Base-by-base conservation (phyloP, 2,888 invertebrate genomes). In the Griposia aprilina region DNA sequence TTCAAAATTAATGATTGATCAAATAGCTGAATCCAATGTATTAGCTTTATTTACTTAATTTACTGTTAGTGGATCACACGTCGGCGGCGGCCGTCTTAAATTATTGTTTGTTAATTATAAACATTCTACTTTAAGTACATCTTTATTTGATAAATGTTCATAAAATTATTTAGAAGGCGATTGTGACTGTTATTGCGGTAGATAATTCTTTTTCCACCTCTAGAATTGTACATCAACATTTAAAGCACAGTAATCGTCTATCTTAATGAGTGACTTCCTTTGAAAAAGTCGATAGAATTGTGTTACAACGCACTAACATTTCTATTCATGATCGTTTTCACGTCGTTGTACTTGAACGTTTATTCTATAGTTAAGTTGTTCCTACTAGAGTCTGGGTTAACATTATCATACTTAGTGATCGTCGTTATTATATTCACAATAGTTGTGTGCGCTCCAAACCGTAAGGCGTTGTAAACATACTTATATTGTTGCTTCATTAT, bases 71-170 rank as follows among this genome's bases (percentile, higher is more conserved):
- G 80, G 73, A 68, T 50, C 67, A 63, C 70, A 36, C 65, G 76
- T 48, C 73, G 85, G 80, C 48, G 69, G 76, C 68, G 45, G 65
- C 68, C 65, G 81, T 70, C 78, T 84, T 87, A 81, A 86, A 82
- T 86, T 87, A 87, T 85, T 88, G 81, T 81, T 86, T 82, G 82
- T 86, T 78, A 86, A 79, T 76, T 84, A 74, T 78, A 76, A 80
- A 80, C 59, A 30, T 82, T 83, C 36, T 83, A 84, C 30, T 85
- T 74, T 89, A 87, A 90, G 89, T 87, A 88, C 86, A 88, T 77
- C 41, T 81, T 86, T 80, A 78, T 85, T 78, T 76, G 82, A 87
- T 90, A 83, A 91, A 91, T 91, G 89, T 92, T 90, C 87, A 83
- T 89, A 82, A 88, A 88, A 78, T 82, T 81, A 84, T 89, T 82